These are phyloP conservation scores for Xanthia togata DNA, from an alignment of 2,888 invertebrate species.

Conservation along the genomic window DNA sequence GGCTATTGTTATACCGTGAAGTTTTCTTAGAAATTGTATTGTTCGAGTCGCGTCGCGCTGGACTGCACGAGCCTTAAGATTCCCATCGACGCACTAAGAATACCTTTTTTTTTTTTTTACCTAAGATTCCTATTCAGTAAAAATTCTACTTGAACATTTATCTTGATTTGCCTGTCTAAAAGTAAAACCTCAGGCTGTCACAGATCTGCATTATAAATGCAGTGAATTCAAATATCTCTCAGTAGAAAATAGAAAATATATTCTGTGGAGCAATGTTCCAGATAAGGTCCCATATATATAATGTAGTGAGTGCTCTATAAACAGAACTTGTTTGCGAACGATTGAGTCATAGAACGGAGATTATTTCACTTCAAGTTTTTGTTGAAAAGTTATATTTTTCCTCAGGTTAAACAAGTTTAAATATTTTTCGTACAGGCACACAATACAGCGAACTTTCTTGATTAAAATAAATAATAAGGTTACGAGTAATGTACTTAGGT, in stretches of 20 bases:
- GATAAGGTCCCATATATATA: neutral
- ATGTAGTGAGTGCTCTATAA: conserved; percentile 11
- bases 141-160: neutral
- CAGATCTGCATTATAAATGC: conserved; percentile 5
- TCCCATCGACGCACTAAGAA: neutral
- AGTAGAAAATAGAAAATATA: neutral
- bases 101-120: no score
- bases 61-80: neutral
- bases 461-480: conserved; percentile 24
- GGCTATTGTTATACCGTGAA: no score
- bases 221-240: neutral
- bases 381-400: neutral
- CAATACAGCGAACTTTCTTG: conserved; percentile 15
- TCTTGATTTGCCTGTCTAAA: neutral
- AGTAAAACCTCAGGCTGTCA: neutral
- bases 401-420: neutral
- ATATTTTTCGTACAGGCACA: neutral
- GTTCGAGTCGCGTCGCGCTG: no score
- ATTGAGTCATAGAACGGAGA: neutral
- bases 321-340: conserved; percentile 6
- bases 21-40: no score
- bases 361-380: conserved; percentile 7
- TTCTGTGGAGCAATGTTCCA: conserved; percentile 5
- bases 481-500: neutral
- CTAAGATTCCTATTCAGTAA: neutral